These are phyloP conservation scores for Puffinus mauretanicus DNA, from an alignment of 2,113 vertebrate species.

Conservation along the genomic window DNA sequence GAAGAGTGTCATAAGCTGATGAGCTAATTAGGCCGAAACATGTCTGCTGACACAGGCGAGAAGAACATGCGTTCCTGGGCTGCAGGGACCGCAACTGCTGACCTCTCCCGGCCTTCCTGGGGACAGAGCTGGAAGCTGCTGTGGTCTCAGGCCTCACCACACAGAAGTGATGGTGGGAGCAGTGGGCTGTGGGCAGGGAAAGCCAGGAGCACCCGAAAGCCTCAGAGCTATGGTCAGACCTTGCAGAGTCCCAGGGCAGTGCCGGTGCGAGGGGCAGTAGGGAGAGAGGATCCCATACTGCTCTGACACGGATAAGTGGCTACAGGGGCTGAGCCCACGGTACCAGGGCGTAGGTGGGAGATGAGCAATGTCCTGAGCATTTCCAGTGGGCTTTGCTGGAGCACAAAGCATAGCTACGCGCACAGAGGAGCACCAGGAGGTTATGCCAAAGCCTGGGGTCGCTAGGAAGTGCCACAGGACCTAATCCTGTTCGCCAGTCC, in stretches of 20 bases:
- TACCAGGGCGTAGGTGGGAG: not conserved
- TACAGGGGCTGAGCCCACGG: not conserved
- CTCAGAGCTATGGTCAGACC: not conserved
- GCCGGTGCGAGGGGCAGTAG: not conserved
- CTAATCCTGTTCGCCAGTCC: not conserved
- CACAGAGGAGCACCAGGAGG: not conserved
- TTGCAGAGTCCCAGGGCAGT: not conserved
- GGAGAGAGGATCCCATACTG: not conserved
- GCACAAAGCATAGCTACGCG: not conserved
- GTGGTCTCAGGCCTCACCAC: not conserved
- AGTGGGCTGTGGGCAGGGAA: not conserved
- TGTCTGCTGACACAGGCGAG: not conserved
- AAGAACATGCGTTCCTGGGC: not conserved
- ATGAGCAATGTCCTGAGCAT: not conserved
- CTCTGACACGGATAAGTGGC: not conserved
- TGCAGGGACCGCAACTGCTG: not conserved
- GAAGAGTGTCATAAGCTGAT: accelerated
- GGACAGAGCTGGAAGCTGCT: not conserved
- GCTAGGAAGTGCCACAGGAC: not conserved
- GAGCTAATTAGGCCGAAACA: not conserved
- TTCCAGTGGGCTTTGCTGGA: not conserved
- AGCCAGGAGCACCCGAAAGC: not conserved
- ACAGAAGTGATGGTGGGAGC: not conserved
- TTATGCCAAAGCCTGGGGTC: not conserved
- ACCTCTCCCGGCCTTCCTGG: not conserved